Conservation (phyloP, 2,113 vertebrate genomes). For the Arizona elegans region DNA sequence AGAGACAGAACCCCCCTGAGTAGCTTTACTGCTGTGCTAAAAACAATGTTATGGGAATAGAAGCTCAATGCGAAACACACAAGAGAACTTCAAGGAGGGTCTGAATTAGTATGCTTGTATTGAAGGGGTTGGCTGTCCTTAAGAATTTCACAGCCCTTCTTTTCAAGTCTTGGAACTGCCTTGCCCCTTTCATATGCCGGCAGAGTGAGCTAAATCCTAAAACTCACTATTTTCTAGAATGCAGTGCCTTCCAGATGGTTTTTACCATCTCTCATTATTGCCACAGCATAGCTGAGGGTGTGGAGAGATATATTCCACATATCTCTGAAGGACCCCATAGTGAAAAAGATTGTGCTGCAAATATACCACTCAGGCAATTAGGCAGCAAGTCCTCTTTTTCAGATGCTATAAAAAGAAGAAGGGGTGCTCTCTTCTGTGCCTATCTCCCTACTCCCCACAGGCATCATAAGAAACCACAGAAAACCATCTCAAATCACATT, state of each 20-base stretch:
- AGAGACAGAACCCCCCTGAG: neutral
- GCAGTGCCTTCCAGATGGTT: neutral
- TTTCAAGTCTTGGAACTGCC: neutral
- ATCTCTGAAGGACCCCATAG: neutral
- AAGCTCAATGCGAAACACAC: neutral
- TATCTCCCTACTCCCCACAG: neutral
- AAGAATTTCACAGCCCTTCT: constrained; percentile 2
- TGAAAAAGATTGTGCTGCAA: neutral
- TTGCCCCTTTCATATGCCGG: neutral
- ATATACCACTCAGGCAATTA: neutral
- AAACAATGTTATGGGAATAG: constrained; percentile 4
- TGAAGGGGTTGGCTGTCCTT: neutral
- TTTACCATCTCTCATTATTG: neutral
- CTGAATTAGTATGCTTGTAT: neutral
- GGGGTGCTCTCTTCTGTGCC: neutral
- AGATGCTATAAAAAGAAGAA: neutral
- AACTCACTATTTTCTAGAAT: neutral
- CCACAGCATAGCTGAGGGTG: neutral
- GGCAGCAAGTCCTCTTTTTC: neutral
- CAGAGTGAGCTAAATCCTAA: neutral
- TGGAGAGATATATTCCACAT: neutral
- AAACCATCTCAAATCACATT: neutral
- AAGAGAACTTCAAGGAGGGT: neutral
- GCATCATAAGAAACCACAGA: neutral
- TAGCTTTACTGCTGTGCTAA: constrained; percentile 12